Evolutionary conservation across 2,113 vertebrate species (phyloP).

Genomic region (Globicephala melas): DNA sequence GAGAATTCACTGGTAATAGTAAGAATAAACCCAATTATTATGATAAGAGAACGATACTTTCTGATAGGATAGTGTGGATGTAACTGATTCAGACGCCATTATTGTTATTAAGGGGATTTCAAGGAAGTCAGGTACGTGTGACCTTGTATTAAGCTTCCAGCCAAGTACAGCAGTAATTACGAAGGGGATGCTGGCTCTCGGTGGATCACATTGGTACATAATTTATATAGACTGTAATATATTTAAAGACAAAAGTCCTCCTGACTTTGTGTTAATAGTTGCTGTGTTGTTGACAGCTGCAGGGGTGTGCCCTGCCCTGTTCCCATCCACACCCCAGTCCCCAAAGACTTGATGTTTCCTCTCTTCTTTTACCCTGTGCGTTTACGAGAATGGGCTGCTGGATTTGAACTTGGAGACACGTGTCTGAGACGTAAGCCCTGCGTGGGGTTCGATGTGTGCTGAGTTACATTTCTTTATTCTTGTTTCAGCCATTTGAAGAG

Average conservation of each 20-base stretch:
- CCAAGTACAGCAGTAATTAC: background rate
- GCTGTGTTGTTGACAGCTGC: no score
- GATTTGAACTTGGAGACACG: background rate
- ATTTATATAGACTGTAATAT: rapidly evolving
- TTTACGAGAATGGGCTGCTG: background rate
- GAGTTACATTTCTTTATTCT: rapidly evolving
- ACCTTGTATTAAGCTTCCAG: background rate
- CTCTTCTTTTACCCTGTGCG: background rate
- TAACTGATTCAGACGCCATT: background rate
- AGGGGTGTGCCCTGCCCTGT: background rate
- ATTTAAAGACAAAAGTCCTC: background rate
- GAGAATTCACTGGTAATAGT: background rate
- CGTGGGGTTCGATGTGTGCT: rapidly evolving
- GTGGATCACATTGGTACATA: rapidly evolving
- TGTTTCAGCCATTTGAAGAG: background rate
- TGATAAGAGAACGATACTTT: background rate
- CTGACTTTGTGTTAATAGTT: no score
- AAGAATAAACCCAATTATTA: background rate
- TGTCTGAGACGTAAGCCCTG: rapidly evolving
- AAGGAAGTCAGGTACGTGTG: background rate
- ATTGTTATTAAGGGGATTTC: background rate
- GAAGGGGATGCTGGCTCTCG: rapidly evolving
- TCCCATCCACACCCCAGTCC: rapidly evolving
- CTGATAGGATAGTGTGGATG: background rate
- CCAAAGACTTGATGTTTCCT: rapidly evolving